Conservation (phyloP, 2,113 vertebrate genomes). For the Dascyllus trimaculatus region DNA sequence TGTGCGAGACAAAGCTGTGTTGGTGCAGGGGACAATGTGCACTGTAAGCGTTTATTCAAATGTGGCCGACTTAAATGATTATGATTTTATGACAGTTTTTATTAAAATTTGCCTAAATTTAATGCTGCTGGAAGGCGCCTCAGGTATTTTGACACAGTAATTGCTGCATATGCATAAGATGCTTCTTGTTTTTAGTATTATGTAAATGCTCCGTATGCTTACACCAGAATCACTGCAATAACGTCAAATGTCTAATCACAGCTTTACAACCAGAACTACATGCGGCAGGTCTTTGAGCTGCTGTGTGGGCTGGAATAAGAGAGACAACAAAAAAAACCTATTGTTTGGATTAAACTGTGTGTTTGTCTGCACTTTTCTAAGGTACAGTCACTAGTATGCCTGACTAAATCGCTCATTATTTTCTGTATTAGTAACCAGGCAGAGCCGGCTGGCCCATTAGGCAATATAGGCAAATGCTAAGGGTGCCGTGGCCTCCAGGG, state of each 20-base stretch:
- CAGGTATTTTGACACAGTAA: constrained; percentile 24
- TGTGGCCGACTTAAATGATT: constrained; percentile 28
- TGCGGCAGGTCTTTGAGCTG: not conserved
- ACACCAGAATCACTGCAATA: not conserved
- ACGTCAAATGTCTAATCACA: too few relatives aligned
- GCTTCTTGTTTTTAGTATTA: constrained; percentile 25
- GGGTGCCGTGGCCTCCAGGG: too few relatives aligned
- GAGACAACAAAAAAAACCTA: too few relatives aligned
- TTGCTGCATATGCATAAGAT: constrained; percentile 16
- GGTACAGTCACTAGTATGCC: not conserved
- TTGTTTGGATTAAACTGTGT: too few relatives aligned
- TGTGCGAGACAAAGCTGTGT: not conserved
- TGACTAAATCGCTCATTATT: not conserved
- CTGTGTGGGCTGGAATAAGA: too few relatives aligned
- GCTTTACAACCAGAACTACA: not conserved
- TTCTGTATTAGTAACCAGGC: not conserved
- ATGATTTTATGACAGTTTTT: constrained; percentile 34
- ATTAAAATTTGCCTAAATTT: constrained; percentile 38
- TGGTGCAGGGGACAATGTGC: constrained; percentile 21
- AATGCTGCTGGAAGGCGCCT: constrained; percentile 13
- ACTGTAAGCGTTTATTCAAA: constrained; percentile 30
- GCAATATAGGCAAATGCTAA: too few relatives aligned
- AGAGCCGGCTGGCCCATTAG: too few relatives aligned
- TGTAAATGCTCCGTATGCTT: constrained; percentile 11
- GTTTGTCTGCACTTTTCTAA: too few relatives aligned